Percentiles rank a stretch among this genome's conserved stretches.
Evolutionary conservation across 1,140 invertebrate genomes (phyloP).

Genomic region (Helicoverpa zea): DNA sequence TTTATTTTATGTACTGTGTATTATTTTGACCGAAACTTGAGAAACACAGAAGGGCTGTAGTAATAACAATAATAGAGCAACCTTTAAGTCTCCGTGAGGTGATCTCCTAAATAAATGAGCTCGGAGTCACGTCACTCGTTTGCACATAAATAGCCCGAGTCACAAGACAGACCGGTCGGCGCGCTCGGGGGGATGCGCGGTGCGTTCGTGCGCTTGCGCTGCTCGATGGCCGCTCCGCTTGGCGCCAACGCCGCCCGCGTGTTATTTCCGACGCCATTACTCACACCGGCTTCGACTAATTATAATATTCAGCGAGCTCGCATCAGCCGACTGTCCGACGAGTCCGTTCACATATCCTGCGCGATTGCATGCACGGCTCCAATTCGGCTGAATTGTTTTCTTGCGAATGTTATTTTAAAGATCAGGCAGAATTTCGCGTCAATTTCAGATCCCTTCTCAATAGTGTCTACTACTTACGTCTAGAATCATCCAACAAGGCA

Average conservation of each 20-base stretch:
- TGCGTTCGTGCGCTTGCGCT: conserved; percentile 64
- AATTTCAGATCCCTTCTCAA: neutral
- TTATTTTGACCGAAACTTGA: too few relatives aligned
- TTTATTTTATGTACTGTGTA: too few relatives aligned
- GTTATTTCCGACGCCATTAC: conserved; percentile 85
- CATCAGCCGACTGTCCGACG: conserved; percentile 81
- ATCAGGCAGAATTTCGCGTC: neutral
- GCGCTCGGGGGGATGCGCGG: conserved; percentile 86
- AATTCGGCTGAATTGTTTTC: conserved; percentile 21
- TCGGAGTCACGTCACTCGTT: conserved; percentile 70
- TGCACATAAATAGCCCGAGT: conserved; percentile 82
- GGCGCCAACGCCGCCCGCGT: conserved; percentile 78
- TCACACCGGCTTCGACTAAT: conserved; percentile 84
- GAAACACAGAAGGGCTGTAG: neutral
- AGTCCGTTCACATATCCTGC: conserved; percentile 48
- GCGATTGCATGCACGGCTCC: conserved; percentile 5
- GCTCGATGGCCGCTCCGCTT: conserved; percentile 79
- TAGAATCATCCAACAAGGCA: conserved; percentile 39
- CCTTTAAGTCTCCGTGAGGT: conserved; percentile 60
- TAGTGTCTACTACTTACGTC: too few relatives aligned
- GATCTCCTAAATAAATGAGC: conserved; percentile 75
- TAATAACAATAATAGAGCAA: conserved; percentile 56
- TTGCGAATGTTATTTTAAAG: conserved; percentile 41
- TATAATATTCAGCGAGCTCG: conserved; percentile 80
- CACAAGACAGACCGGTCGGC: conserved; percentile 79